Conservation (phyloP, 30 jellyfish, hydroid and myxozoan genomes). For the Catostylus mosaicus region DNA sequence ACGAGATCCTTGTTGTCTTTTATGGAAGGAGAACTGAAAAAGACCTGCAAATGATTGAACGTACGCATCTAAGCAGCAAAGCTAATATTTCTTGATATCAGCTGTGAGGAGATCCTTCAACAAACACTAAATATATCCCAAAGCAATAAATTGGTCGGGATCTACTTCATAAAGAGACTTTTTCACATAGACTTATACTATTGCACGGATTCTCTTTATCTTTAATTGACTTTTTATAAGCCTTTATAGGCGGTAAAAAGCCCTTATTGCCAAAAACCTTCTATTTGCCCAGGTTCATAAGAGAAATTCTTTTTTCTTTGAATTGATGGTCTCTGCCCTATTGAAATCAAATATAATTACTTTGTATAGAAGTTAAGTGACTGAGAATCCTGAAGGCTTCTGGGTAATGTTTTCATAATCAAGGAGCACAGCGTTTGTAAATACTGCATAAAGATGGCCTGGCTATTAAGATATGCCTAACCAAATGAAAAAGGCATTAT, state of each 20-base stretch:
- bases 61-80: not conserved
- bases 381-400: not conserved
- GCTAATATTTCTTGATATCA: not conserved
- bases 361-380: not conserved
- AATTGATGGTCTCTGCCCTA: not conserved
- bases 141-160: not conserved
- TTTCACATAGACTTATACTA: not conserved
- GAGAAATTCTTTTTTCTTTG: not conserved
- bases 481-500: too few relatives aligned
- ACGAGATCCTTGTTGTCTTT: too few relatives aligned
- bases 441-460: not conserved
- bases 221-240: not conserved
- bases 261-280: not conserved
- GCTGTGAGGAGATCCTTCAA: constrained; percentile 1
- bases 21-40: too few relatives aligned
- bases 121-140: not conserved
- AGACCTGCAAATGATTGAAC: too few relatives aligned
- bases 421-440: not conserved
- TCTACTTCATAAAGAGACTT: not conserved
- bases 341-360: not conserved
- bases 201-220: not conserved
- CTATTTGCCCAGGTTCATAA: not conserved
- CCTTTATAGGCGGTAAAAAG: not conserved
- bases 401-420: not conserved
- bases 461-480: not conserved